A percentile compares a stretch with the other conserved stretches of the same genome.
These are phyloP conservation scores for Halcyon smyrnensis DNA, from an alignment of 2,797 vertebrate species.

Conservation along the genomic window DNA sequence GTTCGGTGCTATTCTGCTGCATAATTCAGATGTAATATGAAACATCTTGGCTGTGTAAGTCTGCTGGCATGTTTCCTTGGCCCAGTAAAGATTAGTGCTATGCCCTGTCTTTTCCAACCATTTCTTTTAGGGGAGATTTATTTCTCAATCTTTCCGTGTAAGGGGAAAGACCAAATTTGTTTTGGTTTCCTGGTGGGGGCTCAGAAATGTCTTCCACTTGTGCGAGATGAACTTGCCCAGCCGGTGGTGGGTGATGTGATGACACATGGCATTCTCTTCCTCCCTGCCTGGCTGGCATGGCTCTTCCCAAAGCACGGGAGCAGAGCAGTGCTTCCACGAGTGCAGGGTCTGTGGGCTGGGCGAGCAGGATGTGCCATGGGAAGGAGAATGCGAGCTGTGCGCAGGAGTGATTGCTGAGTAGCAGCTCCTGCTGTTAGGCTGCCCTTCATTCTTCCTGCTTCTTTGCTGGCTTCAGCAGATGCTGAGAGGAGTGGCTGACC, in stretches of 20 bases:
- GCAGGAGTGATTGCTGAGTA: not conserved
- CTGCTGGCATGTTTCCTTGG: not conserved
- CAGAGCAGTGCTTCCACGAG: fast-evolving
- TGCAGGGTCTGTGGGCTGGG: not conserved
- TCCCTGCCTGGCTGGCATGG: not conserved
- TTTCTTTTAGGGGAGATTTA: not conserved
- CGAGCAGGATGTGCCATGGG: not conserved
- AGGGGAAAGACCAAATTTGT: not conserved
- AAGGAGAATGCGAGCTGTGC: not conserved
- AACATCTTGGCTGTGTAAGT: conserved; percentile 22
- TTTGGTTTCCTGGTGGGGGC: not conserved
- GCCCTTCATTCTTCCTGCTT: fast-evolving
- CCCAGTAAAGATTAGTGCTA: not conserved
- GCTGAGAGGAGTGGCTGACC: not conserved
- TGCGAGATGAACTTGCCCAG: fast-evolving
- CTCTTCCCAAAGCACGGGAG: not conserved
- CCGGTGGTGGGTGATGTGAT: not conserved
- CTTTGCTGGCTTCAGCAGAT: not conserved
- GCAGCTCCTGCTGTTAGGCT: not conserved
- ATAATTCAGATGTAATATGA: conserved; percentile 36
- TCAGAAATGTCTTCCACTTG: not conserved
- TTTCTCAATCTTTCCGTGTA: not conserved
- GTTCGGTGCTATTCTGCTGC: not conserved
- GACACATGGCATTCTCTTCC: not conserved
- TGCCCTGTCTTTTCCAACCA: not conserved